A percentile compares a stretch with the other conserved stretches of the same genome.
These are phyloP conservation scores for Brachirus orientalis DNA, from an alignment of 2,113 vertebrate species.

Conservation along the genomic window DNA sequence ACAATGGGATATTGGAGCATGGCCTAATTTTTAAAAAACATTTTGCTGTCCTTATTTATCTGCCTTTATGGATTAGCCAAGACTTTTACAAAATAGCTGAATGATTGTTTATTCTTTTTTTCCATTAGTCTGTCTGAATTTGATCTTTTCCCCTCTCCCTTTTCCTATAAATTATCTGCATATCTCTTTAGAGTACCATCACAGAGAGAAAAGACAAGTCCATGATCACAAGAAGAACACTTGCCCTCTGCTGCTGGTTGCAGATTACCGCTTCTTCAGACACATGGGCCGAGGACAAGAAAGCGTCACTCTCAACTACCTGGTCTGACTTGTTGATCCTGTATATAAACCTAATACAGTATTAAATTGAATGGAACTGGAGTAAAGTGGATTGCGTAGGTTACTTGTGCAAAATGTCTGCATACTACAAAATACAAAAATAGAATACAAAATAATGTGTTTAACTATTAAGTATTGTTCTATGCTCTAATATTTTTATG, in stretches of 20 bases:
- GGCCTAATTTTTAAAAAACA: constrained; percentile 43
- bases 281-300: constrained; percentile 96
- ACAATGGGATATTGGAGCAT: constrained; percentile 44
- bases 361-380: neutral
- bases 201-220: constrained; percentile 82
- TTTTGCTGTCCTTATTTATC: constrained; percentile 13
- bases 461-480: neutral
- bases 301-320: constrained; percentile 96
- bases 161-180: neutral
- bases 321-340: constrained; percentile 79
- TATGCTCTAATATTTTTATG: neutral
- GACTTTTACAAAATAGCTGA: neutral
- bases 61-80: neutral
- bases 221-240: constrained; percentile 90
- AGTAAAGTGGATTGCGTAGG: neutral
- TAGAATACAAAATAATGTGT: too few relatives aligned
- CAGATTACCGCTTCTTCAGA: constrained; percentile 94
- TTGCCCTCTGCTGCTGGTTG: constrained; percentile 93
- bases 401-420: too few relatives aligned
- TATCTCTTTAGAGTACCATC: constrained; percentile 63
- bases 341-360: neutral
- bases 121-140: neutral
- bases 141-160: neutral
- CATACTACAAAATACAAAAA: too few relatives aligned
- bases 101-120: neutral